Base-by-base conservation (phyloP, 1,140 invertebrate species). In the Contarinia nasturtii region DNA sequence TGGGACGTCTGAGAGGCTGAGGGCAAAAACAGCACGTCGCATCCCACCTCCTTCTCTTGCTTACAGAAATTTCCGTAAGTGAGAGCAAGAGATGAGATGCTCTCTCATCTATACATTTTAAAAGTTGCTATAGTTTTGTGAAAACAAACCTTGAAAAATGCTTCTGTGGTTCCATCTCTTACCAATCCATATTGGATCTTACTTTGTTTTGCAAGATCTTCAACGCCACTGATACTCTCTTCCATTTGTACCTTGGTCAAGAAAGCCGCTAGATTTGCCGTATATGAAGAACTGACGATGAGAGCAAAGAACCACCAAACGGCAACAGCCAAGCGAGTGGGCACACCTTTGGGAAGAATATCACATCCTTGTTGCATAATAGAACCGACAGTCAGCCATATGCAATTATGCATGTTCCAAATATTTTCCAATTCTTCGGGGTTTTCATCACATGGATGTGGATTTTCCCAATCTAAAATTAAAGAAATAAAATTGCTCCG, bases 241-340 rank as follows among this genome's bases (percentile, higher is more conserved):
- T 82, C 80, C 70, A 90, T 81, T 18, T 84, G 69, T 12, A 85
- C 85, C 19, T 84, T 80, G 0, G 93, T 95, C 27, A 97, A 67
- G 53, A 93, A 97, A 7, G 93, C 92, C 2, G 93, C 90, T 50
- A 96, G 68, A 65, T 95, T 94, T 10, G 92, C 92, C 0, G 92
- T 97, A 59, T 97, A 97, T 1, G 88, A 93, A 2, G 89, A 87
- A 8, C 89, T 86, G 68, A 96, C 89, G 53, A 96, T 96, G n/a
- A 96, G 69, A 0, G 86, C 85, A 60, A 95, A 96, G 58, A 95
- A 92, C 87, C 87, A 95, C 90, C 91, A 96, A 70, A 88, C 86
- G 0, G 81, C 82, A 1, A 82, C 79, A 0, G 85, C 74, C 63
- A 86, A 77, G 33, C 87, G 66, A 0, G 86, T 86, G 0, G 84